Evolutionary conservation across 2,113 vertebrate genomes (phyloP).

Genomic region (Pardalotus punctatus): DNA sequence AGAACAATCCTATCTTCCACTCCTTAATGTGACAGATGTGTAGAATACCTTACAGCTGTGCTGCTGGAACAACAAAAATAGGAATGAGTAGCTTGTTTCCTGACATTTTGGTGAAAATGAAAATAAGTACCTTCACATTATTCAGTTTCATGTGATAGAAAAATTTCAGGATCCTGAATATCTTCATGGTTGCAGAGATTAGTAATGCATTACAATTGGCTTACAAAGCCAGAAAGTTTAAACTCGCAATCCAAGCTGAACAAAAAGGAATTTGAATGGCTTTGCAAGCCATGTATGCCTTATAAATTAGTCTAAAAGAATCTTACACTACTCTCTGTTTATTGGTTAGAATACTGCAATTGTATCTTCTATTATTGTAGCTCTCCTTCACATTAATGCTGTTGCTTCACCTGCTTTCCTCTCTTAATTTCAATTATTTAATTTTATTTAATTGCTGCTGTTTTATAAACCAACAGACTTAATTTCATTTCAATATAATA

Average conservation of each 20-base stretch:
- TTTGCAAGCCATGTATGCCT: background rate
- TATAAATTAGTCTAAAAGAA: background rate
- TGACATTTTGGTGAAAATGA: background rate
- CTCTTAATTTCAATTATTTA: background rate
- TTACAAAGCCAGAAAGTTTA: background rate
- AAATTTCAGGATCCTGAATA: background rate
- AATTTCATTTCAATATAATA: background rate
- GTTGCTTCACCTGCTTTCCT: background rate
- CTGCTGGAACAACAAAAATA: background rate
- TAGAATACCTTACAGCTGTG: background rate
- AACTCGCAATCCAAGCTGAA: background rate
- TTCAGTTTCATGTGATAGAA: background rate
- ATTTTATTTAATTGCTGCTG: background rate
- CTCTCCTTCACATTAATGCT: background rate
- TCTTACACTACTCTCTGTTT: background rate
- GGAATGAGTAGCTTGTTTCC: background rate
- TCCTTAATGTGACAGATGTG: background rate
- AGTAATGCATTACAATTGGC: background rate
- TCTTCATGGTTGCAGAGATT: background rate
- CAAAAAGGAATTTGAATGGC: background rate
- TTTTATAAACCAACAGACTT: background rate
- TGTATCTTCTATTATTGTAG: background rate
- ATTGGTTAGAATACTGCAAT: background rate
- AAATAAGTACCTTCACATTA: background rate
- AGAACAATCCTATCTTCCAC: background rate